phyloP scores from a whole-genome alignment of 2,888 invertebrate species.

The Spicauda simplicius region DNA sequence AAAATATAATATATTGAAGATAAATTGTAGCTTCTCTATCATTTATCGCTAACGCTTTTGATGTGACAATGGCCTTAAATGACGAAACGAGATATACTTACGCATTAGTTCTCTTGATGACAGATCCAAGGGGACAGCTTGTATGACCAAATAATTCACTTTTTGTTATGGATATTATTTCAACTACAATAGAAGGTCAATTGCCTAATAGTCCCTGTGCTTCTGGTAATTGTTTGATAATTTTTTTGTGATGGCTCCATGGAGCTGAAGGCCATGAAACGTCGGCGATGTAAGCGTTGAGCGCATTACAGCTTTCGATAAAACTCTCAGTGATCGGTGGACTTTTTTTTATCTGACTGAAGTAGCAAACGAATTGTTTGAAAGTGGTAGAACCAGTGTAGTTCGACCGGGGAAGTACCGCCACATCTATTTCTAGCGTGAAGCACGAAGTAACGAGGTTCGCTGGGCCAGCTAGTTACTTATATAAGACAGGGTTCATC shows the following conservation, averaged over 20 bases:
- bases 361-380: too few species aligned
- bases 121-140: slow-evolving; percentile 9
- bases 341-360: too few species aligned
- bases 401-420: too few species aligned
- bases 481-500: too few species aligned
- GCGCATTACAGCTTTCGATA: too few species aligned
- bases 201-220: slow-evolving; percentile 12
- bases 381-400: too few species aligned
- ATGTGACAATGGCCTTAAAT: not conserved
- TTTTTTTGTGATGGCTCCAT: not conserved
- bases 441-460: too few species aligned
- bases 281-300: too few species aligned
- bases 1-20: not conserved
- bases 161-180: slow-evolving; percentile 28
- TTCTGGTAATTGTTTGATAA: not conserved
- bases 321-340: too few species aligned
- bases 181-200: slow-evolving; percentile 9
- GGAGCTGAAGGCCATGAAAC: too few species aligned
- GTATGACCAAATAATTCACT: slow-evolving; percentile 12
- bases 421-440: too few species aligned
- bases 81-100: slow-evolving; percentile 23
- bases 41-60: not conserved
- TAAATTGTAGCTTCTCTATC: not conserved
- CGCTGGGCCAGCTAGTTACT: too few species aligned
- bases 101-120: slow-evolving; percentile 9